Percentiles rank a stretch among this genome's conserved stretches.
These are phyloP conservation scores for Pyrrhia umbra DNA, from an alignment of 2,888 invertebrate species.

Conservation along the genomic window DNA sequence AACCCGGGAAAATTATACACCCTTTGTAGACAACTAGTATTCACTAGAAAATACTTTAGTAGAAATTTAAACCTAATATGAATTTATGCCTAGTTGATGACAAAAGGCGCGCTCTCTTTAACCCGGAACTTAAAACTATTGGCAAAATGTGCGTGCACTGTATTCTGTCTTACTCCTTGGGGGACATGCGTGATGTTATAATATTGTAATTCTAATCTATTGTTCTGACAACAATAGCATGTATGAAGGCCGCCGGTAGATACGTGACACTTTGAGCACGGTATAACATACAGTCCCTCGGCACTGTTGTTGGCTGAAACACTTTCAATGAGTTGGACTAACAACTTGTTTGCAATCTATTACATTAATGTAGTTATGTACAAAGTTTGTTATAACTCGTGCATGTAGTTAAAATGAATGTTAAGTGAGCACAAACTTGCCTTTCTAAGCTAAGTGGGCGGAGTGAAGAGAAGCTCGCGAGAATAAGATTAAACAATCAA, in stretches of 20 bases:
- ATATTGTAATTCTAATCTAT: background rate
- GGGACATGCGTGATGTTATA: background rate
- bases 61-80: background rate
- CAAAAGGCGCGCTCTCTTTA: background rate
- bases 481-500: conserved; percentile 44
- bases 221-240: background rate
- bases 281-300: background rate
- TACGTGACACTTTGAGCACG: background rate
- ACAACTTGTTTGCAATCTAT: background rate
- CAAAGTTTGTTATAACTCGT: background rate
- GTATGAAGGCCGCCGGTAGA: background rate
- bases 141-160: background rate
- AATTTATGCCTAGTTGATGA: too few species aligned
- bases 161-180: background rate
- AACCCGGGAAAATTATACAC: too few species aligned
- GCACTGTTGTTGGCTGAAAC: background rate
- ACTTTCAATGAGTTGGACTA: background rate
- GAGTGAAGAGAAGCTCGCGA: conserved; percentile 11
- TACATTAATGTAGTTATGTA: background rate
- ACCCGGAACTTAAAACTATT: too few species aligned
- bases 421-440: conserved; percentile 28
- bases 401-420: conserved; percentile 12
- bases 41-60: background rate
- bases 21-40: too few species aligned
- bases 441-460: conserved; percentile 20